Evolutionary conservation across 2,113 vertebrate genomes (phyloP).

Genomic region (Channa argus): DNA sequence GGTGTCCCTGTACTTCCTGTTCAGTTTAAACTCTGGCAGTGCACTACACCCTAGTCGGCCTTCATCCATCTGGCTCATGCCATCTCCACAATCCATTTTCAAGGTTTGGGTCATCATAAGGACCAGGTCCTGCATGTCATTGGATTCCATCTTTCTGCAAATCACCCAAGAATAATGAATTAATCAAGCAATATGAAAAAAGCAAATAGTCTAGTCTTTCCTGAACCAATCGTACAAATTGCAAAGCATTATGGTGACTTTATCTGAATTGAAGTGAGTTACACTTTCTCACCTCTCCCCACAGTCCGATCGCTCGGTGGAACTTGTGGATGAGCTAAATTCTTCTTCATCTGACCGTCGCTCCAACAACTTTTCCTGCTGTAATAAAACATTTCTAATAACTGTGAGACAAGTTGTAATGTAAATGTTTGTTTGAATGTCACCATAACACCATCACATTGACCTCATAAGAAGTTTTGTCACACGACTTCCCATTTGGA

Average conservation of each 20-base stretch:
- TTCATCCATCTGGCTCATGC: slow-evolving; percentile 67
- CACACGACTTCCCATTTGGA: too few species aligned
- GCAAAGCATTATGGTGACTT: not conserved
- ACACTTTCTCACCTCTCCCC: slow-evolving; percentile 84
- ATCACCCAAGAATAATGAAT: slow-evolving; percentile 17
- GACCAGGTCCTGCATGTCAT: slow-evolving; percentile 93
- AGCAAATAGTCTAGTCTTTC: too few species aligned
- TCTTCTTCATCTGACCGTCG: slow-evolving; percentile 89
- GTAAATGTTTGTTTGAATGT: not conserved
- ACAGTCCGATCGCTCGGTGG: slow-evolving; percentile 91
- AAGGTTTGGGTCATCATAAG: slow-evolving; percentile 95
- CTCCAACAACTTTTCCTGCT: slow-evolving; percentile 59
- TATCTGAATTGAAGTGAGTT: not conserved
- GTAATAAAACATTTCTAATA: slow-evolving; percentile 8
- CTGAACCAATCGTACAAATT: too few species aligned
- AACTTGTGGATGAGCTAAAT: slow-evolving; percentile 92
- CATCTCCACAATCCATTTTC: slow-evolving; percentile 86
- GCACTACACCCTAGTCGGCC: slow-evolving; percentile 44
- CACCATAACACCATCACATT: not conserved
- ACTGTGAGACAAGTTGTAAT: not conserved
- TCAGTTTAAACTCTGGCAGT: slow-evolving; percentile 89
- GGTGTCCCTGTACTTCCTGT: slow-evolving; percentile 92
- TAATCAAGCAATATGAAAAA: not conserved
- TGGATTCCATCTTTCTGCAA: slow-evolving; percentile 85
- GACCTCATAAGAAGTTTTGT: not conserved